Evolutionary conservation across 1,140 invertebrate genomes (phyloP).

Genomic region (Neuroterus valhalla): DNA sequence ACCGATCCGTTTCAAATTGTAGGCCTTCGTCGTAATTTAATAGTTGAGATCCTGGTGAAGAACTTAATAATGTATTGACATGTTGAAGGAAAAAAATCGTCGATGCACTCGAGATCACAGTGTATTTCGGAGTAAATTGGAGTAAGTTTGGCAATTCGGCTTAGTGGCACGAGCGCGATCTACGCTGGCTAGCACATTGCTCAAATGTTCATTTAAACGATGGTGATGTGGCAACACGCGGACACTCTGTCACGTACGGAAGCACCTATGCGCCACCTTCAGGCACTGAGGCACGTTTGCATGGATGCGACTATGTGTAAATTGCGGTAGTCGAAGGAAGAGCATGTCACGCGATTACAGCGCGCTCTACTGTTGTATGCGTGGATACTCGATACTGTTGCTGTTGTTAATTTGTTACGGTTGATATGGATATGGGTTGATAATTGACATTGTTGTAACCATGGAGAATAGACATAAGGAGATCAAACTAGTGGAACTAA

Average conservation of each 20-base stretch:
- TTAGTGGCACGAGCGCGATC: conserved; percentile 62
- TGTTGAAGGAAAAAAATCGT: conserved; percentile 49
- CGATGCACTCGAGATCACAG: conserved; percentile 36
- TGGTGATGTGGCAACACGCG: conserved; percentile 74
- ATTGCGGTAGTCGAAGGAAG: no score
- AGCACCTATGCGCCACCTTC: no score
- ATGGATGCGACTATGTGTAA: no score
- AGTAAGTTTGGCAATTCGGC: conserved; percentile 46
- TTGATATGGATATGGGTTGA: no score
- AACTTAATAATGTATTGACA: conserved; percentile 57
- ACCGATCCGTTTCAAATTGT: conserved; percentile 31
- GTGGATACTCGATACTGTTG: neutral
- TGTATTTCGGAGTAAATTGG: conserved; percentile 37
- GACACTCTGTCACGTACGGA: conserved; percentile 61
- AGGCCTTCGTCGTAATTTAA: conserved; percentile 20
- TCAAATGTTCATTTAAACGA: conserved; percentile 57
- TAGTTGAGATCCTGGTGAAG: conserved; percentile 41
- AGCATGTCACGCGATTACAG: conserved; percentile 34
- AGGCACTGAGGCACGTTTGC: no score
- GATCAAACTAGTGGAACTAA: no score
- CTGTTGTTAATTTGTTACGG: no score
- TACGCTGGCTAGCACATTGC: conserved; percentile 60
- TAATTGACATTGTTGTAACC: no score
- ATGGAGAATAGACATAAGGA: no score
- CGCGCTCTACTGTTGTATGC: neutral